phyloP scores from a whole-genome alignment of 2,888 invertebrate species.

The Apamea crenata region DNA sequence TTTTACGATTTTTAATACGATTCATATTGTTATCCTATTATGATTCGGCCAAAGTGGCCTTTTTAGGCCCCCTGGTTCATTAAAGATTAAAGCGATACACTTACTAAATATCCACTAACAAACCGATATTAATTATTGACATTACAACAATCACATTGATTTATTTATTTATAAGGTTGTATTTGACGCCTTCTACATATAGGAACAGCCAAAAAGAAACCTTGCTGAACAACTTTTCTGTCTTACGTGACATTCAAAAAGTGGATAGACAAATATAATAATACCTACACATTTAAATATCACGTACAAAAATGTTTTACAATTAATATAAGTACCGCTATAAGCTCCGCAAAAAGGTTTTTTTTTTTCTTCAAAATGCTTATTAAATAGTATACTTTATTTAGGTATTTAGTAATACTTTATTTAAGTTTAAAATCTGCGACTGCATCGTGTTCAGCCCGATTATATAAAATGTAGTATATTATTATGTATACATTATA shows the following conservation, averaged over 20 bases:
- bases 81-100: background rate
- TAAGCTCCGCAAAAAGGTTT: slow-evolving; percentile 44
- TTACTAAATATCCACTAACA: slow-evolving; percentile 17
- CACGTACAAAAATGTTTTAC: slow-evolving; percentile 47
- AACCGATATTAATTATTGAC: slow-evolving; percentile 17
- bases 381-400: slow-evolving; percentile 23
- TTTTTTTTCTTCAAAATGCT: slow-evolving; percentile 1
- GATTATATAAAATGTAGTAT: slow-evolving; percentile 24
- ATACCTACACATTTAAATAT: slow-evolving; percentile 29
- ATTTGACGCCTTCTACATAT: background rate
- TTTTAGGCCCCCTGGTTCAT: too few species aligned
- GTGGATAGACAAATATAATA: slow-evolving; percentile 16
- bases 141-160: slow-evolving; percentile 7
- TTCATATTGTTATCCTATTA: too few species aligned
- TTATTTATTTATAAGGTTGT: slow-evolving; percentile 8
- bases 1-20: too few species aligned
- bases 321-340: slow-evolving; percentile 44
- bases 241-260: slow-evolving; percentile 12
- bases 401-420: slow-evolving; percentile 39
- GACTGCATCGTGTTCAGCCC: slow-evolving; percentile 3
- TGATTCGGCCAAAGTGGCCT: too few species aligned
- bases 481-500: slow-evolving; percentile 34
- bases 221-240: too few species aligned
- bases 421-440: slow-evolving; percentile 4
- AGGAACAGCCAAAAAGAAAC: slow-evolving; percentile 1